Evolutionary conservation across 92 coral and sea anemone genomes (phyloP), one percentile per base, ranked within the genome.

Genomic region (Micromussa lordhowensis): DNA sequence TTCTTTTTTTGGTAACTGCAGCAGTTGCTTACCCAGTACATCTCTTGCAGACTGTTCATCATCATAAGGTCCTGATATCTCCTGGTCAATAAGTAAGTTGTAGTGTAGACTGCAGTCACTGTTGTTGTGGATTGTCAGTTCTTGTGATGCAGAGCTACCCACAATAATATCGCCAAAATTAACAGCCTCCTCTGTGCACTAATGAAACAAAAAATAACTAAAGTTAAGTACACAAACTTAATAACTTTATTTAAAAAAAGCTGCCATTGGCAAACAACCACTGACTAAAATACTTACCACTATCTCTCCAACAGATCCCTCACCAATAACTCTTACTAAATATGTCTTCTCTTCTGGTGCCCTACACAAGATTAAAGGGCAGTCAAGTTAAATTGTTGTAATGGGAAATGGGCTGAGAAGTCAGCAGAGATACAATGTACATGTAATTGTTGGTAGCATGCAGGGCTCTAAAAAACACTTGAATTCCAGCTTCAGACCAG

Each of bases 31-130:
- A 95, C 98, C 94, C n/a, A 93, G 78, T 64, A 95, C 91, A 85
- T 95, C 98, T 83, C 98, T 89, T 0, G 91, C 92, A 55, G 89
- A 89, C 83, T 94, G 88, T 36, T 94, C 99, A 55, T 94, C 95
- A 34, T 88, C 92, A 75, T 94, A 93, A 9, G 98, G 98, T 22
- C 98, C 96, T 10, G 83, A 54, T 78, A 93, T 88, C 51, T 93
- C 92, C 78, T 91, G 97, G 76, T 92, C 94, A 28, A 94, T 85
- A 34, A 90, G 36, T 69, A 97, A 77, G 75, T 91, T 87, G 83
- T 92, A 97, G 66, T 95, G 96, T 32, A 97, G 95, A 87, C 96
- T 94, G 90, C 99, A 97, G 84, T 97, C 97, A 77, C 98, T 97
- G 85, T 94, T 92, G 83, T 97, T 97, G 75, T 93, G 96, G 28